phyloP scores from a whole-genome alignment of 2,888 invertebrate genomes.

The Volucella bombylans region DNA sequence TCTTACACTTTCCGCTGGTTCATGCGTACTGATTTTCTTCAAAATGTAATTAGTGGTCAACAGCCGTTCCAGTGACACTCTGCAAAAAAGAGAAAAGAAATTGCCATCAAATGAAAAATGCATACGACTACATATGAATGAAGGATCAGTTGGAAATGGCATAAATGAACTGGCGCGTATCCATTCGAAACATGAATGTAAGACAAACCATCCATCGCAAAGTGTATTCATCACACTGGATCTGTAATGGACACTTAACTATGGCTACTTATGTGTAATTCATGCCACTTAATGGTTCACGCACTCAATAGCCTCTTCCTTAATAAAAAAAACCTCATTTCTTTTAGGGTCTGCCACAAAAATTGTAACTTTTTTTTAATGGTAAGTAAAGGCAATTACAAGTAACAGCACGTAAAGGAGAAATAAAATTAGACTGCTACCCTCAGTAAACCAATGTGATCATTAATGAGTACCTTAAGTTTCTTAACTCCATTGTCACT shows the following conservation, averaged over 20 bases:
- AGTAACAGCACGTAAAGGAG: conserved; percentile 22
- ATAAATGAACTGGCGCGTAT: conserved; percentile 60
- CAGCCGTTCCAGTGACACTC: conserved; percentile 54
- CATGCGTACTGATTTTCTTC: conserved; percentile 56
- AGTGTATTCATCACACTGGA: conserved; percentile 40
- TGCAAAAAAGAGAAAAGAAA: conserved; percentile 58
- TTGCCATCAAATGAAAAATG: conserved; percentile 26
- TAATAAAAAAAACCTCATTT: conserved; percentile 44
- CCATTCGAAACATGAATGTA: conserved; percentile 59
- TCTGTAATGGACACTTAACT: conserved; percentile 51
- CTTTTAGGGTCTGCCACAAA: conserved; percentile 30
- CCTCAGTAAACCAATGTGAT: neutral
- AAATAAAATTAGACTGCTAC: neutral
- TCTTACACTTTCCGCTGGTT: conserved; percentile 54
- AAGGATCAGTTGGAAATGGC: conserved; percentile 45
- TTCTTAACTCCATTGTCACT: neutral
- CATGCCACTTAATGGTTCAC: conserved; percentile 67
- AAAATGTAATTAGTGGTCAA: conserved; percentile 49
- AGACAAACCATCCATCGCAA: conserved; percentile 25
- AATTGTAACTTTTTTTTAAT: conserved; percentile 16
- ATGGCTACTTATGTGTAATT: conserved; percentile 56
- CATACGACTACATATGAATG: conserved; percentile 18
- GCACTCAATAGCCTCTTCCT: conserved; percentile 69
- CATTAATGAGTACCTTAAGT: conserved; percentile 6
- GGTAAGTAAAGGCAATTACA: conserved; percentile 30